Percentiles rank a stretch among this genome's conserved stretches.
Conservation (phyloP, 2,113 vertebrate genomes). For the Meleagris gallopavo region DNA sequence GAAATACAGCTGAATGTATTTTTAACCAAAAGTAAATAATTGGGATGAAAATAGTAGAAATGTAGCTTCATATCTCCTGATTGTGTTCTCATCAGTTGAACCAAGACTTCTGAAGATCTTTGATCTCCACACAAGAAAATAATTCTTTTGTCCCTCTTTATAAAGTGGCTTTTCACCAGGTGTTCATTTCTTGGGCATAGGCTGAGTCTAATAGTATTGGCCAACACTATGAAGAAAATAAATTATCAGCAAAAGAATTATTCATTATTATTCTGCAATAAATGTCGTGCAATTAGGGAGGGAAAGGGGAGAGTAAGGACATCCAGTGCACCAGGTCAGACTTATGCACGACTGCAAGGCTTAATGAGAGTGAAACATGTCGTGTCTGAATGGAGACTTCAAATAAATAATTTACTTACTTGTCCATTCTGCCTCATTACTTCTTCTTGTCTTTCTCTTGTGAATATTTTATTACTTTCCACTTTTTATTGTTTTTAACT, state of each 20-base stretch:
- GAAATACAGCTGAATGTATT: neutral
- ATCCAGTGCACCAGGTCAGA: conserved; percentile 23
- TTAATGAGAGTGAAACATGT: conserved; percentile 44
- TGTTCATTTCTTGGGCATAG: neutral
- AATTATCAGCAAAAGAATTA: neutral
- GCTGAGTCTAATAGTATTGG: neutral
- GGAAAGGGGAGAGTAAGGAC: neutral
- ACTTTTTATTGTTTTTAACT: conserved; percentile 41
- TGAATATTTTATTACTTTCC: conserved; percentile 34
- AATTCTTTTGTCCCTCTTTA: neutral
- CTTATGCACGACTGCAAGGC: neutral
- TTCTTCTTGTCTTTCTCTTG: conserved; percentile 38
- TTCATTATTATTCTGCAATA: neutral
- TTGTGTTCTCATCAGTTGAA: neutral
- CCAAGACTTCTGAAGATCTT: neutral
- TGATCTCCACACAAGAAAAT: neutral
- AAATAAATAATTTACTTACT: conserved; percentile 68
- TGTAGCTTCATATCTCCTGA: neutral
- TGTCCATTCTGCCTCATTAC: conserved; percentile 52
- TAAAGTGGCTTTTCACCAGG: neutral
- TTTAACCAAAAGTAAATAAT: neutral
- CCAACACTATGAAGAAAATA: neutral
- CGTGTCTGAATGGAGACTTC: conserved; percentile 35
- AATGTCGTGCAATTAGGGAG: neutral
- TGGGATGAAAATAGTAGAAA: neutral